Evolutionary conservation across 2,113 vertebrate genomes (phyloP).

Genomic region (Menura novaehollandiae): DNA sequence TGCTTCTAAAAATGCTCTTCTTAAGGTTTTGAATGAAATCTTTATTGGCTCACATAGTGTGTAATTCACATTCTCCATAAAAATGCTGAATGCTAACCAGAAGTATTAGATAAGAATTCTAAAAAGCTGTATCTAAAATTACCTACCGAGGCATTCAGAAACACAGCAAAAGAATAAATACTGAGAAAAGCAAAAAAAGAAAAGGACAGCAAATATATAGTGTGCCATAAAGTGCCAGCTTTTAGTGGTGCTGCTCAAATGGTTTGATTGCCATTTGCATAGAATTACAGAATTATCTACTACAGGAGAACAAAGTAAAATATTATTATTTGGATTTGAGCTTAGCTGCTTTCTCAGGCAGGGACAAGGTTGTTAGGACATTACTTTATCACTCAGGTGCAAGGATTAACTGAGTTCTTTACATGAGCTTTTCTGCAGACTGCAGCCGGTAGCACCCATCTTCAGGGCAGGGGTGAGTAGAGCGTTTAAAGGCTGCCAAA

Average conservation of each 20-base stretch:
- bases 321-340: constrained; percentile 12
- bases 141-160: not conserved
- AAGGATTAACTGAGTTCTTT: not conserved
- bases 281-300: constrained; percentile 20
- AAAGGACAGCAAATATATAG: not conserved
- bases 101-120: constrained; percentile 35
- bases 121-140: constrained; percentile 23
- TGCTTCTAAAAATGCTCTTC: constrained; percentile 10
- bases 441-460: not conserved
- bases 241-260: constrained; percentile 11
- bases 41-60: constrained; percentile 30
- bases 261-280: not conserved
- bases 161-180: not conserved
- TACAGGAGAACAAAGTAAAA: not conserved
- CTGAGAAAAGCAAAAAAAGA: not conserved
- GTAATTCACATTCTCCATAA: constrained; percentile 28
- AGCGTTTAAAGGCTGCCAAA: not conserved
- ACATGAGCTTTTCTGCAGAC: not conserved
- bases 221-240: not conserved
- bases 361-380: not conserved
- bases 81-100: constrained; percentile 12
- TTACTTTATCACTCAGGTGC: not conserved
- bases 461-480: not conserved
- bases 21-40: constrained; percentile 54
- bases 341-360: not conserved